Evolutionary conservation across 2,888 invertebrate genomes (phyloP).

Genomic region (Acanthosepion esculentum): DNA sequence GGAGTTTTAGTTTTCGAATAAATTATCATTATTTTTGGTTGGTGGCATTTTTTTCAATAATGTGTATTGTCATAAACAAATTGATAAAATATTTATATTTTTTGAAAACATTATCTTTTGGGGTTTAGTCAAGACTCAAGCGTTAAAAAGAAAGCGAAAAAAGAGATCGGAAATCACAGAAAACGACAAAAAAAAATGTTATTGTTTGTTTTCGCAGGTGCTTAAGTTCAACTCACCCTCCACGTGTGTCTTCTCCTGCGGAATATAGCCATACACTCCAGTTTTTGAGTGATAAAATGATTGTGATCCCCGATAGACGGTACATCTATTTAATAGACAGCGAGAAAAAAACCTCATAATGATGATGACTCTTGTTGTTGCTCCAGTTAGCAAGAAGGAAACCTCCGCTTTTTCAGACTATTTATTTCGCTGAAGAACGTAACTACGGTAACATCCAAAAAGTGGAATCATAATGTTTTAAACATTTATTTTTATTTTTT

Average conservation of each 20-base stretch:
- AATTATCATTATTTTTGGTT: no score
- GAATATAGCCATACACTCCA: neutral
- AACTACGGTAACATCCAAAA: neutral
- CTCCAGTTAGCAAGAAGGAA: neutral
- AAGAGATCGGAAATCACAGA: no score
- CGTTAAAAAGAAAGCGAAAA: no score
- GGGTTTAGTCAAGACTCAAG: no score
- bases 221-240: neutral
- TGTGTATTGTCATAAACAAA: no score
- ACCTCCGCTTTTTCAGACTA: neutral
- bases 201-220: neutral
- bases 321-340: neutral
- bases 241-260: neutral
- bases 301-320: no score
- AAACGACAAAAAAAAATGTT: no score
- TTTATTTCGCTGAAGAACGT: neutral
- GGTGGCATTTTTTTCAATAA: no score
- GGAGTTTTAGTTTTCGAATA: no score
- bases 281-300: neutral
- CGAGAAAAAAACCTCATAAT: conserved; percentile 7
- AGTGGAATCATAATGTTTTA: neutral
- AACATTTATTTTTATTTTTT: neutral
- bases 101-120: no score
- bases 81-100: no score
- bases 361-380: neutral